Base-by-base conservation (phyloP, 2,113 vertebrate genomes). In the Apodemus speciosus region DNA sequence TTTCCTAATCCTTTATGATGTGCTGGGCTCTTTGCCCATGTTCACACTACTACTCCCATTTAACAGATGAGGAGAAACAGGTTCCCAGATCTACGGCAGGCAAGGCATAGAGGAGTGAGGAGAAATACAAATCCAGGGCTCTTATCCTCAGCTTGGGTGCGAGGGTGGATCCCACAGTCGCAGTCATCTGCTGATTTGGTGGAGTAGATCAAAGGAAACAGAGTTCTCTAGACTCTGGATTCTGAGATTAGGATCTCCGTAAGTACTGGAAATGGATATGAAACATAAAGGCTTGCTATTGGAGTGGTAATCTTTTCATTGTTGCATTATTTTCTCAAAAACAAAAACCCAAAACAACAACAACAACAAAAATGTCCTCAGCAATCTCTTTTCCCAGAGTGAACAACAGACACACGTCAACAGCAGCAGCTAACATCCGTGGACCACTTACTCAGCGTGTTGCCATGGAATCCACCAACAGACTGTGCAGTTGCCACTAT, bases 31-130 rank as follows among this genome's bases (percentile, higher is more conserved):
- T 73, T 60, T 73, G 92, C 58, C 72, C 83, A 49, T 43, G 9
- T 68, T 53, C 93, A 43, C 30, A 43, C 62, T 77, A 43, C 49
- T 90, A 80, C 86, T 91, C 79, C 69, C 15, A 0, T 72, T 89
- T 66, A 75, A 68, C 85, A 94, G 80, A 81, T 49, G 87, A 96
- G 49, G 86, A 91, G 77, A 90, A 91, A 91, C 85, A 83, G 94
- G 58, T 92, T 85, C 69, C 21, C 4, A 92, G 92, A 93, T 6
- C 80, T 77, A 40, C n/a, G 23, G 3, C 21, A 88, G 71, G 13
- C 5, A 14, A 56, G 77, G 68, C 10, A 13, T 40, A 86, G 95
- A n/a, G 30, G n/a, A 15, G 0, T 66, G 56, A 84, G 83, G 30
- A 51, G 38, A 11, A 60, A 81, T 35, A 56, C 83, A 90, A 88